Base-by-base conservation (phyloP, 2,113 vertebrate genomes). In the Leucoraja erinaceus region DNA sequence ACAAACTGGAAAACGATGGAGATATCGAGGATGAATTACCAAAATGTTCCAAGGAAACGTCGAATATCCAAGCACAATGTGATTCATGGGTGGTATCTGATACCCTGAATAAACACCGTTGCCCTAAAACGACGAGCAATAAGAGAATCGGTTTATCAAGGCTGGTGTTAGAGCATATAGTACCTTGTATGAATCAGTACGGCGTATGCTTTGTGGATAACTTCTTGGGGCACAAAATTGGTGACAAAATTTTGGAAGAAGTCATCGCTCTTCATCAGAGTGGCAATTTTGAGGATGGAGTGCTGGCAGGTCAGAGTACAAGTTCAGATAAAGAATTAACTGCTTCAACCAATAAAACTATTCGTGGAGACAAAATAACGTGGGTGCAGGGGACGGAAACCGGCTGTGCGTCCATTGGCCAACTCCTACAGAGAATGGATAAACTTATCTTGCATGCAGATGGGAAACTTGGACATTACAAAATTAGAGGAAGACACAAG, bases 401-500 rank as follows among this genome's bases (percentile, higher is more conserved):
- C 25, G 94, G 94, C 61, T 96, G 95, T 93, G 94, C 94, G 93
- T 94, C 94, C 76, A 95, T 96, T 18, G 95, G 95, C 47, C 94
- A 93, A 93, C 94, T 96, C 66, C 94, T 96, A 92, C 94, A 94
- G 91, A 94, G 94, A 93, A 95, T 95, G 94, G 96, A 96, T 93
- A 95, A 94, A 70, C 93, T 96, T 88, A 94, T 96, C 93, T 94
- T 94, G 18, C 93, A 94, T 75, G 95, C 95, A 9, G 95, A 95
- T 93, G 96, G 95, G 12, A 94, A 94, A 93, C 95, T 95, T 93
- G 96, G 95, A 59, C 94, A 86, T 74, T 96, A 95, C 94, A 95
- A 94, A 93, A 96, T 96, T 90, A 94, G 94, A 93, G 95, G 95
- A 79, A 95, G 95, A 94, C 95, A 96, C 92, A 96, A 96, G 95